Evolutionary conservation across 2,113 vertebrate genomes (phyloP), one percentile per base, ranked within the genome.

Genomic region (Tachysurus fulvidraco): DNA sequence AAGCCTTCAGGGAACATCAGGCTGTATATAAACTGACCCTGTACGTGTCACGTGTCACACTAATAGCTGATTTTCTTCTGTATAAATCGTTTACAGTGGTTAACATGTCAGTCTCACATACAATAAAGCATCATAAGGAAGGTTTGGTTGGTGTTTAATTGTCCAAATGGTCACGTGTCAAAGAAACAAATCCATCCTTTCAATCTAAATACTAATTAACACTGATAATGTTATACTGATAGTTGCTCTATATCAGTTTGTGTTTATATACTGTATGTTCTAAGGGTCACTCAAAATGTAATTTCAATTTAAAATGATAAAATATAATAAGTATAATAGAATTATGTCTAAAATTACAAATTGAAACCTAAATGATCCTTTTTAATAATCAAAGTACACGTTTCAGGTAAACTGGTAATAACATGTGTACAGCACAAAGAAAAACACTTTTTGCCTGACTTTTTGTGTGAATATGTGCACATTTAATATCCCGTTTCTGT

Each of bases 141-240:
- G 71, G 77, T 83, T 79, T 55, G 30, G 16, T 82, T 78, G 73
- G 71, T 86, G 62, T 71, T 71, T 79, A 83, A 88, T 86, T 60
- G 41, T 60, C 28, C 36, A 83, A 83, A 79, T 57, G 52, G 62
- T 71, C 2, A 69, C 9, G 8, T 16, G 8, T 30, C 52, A 71
- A 25, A 23, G n/a, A 69, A 64, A 65, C 7, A 25, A 25, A 54
- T 30, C 0, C 30, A 10, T 23, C 11, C 21, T 73, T 13, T 59
- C 16, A 12, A 36, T 52, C 50, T 55, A 10, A 55, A 44, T 13
- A 7, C 19, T 74, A 55, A 46, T 23, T 73, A 74, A 60, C 74
- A 46, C 25, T 25, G 19, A 21, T 2, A n/a, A 84, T 60, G 69
- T 36, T 44, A n/a, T n/a, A n/a, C n/a, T n/a, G n/a, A 60, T 64